Percentiles rank a stretch among this genome's conserved stretches.
phyloP scores from a whole-genome alignment of 1,140 invertebrate genomes.

The Venturia canescens region DNA sequence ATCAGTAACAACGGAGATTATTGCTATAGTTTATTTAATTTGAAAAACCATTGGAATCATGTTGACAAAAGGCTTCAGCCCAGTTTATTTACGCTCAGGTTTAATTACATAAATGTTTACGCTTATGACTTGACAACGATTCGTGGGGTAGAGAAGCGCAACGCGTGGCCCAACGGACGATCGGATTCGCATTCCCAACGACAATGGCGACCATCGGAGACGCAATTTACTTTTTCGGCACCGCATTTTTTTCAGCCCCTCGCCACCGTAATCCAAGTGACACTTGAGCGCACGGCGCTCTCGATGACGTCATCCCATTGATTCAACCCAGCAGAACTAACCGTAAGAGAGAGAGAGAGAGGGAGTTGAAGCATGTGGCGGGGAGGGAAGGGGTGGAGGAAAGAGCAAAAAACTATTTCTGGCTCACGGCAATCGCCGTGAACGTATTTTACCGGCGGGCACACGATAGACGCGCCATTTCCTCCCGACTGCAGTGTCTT shows the following conservation, averaged over 20 bases:
- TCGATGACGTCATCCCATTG: slow-evolving; percentile 62
- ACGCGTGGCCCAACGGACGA: background rate
- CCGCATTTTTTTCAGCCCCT: slow-evolving; percentile 39
- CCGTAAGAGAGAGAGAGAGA: slow-evolving; percentile 16
- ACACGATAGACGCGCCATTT: slow-evolving; percentile 1
- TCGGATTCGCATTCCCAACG: slow-evolving; percentile 17
- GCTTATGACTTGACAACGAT: no score
- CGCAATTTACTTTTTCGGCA: slow-evolving; percentile 47
- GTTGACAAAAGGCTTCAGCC: no score
- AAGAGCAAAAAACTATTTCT: slow-evolving; percentile 58
- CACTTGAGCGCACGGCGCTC: slow-evolving; percentile 36
- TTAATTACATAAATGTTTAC: no score
- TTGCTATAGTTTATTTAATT: no score
- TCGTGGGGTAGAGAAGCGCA: no score
- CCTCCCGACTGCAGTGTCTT: background rate
- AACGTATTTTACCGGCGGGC: slow-evolving; percentile 11
- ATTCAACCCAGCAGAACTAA: slow-evolving; percentile 55
- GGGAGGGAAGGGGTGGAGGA: background rate
- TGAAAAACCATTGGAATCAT: no score
- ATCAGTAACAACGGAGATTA: background rate
- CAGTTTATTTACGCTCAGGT: no score
- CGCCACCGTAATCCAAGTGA: slow-evolving; percentile 17
- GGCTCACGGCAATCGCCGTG: slow-evolving; percentile 36
- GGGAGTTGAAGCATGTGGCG: background rate
- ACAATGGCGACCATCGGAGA: slow-evolving; percentile 35